Conservation (phyloP, 2,888 invertebrate genomes). For the Acutogordius australiensis region DNA sequence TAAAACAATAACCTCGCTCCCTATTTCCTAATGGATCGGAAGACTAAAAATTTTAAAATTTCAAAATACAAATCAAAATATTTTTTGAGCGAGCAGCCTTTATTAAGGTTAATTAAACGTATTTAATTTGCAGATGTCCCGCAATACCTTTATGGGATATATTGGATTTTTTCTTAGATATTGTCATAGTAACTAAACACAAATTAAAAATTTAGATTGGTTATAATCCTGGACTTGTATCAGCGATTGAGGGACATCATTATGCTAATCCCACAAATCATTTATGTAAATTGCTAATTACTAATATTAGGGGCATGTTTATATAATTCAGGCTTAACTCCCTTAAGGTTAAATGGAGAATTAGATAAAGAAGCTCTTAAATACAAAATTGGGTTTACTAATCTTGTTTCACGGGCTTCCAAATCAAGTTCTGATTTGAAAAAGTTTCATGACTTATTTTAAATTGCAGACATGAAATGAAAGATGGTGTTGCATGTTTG, state of each 20-base stretch:
- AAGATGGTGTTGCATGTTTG: constrained; percentile 42
- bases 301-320: constrained; percentile 51
- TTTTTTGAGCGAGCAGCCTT: no score
- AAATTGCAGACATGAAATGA: constrained; percentile 27
- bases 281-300: constrained; percentile 40
- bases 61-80: no score
- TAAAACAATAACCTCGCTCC: no score
- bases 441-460: no score
- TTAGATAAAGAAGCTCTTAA: constrained; percentile 71
- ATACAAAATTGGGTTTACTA: constrained; percentile 85
- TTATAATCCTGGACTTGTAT: constrained; percentile 81
- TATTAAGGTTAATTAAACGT: no score
- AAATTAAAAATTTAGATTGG: constrained; percentile 42
- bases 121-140: no score
- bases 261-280: constrained; percentile 96
- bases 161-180: no score
- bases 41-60: no score
- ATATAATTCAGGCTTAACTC: constrained; percentile 64
- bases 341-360: constrained; percentile 76
- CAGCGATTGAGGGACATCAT: constrained; percentile 88
- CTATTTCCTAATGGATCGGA: no score
- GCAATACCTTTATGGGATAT: no score
- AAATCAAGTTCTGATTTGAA: constrained; percentile 80
- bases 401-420: constrained; percentile 77
- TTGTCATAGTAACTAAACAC: no score